Base-by-base conservation (phyloP, 2,888 invertebrate species). In the Luperina nickerlii region DNA sequence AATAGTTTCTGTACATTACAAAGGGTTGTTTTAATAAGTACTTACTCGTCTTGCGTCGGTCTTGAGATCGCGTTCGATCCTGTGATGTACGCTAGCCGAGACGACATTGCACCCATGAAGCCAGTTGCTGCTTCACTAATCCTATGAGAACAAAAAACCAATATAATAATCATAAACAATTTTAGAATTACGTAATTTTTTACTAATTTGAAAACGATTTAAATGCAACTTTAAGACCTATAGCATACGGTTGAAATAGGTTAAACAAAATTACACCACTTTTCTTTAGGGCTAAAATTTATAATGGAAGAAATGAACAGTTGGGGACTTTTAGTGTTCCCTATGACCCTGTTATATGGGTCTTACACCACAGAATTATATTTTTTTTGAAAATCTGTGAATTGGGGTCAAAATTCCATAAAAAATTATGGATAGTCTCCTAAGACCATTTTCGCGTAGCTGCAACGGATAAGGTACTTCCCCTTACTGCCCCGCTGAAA, bases 41-140 rank as follows among this genome's bases (percentile, higher is more conserved):
- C 57, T 96, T 85, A 97, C 96, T 96, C 97, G 75, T 96, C 96
- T 69, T 95, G 95, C 5, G 96, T 93, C 2, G 96, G 95, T 76
- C 95, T 92, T 81, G 96, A 86, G 88, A 97, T 94, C 79, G 94
- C 92, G 87, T 96, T 97, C 0, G 97, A 96, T n/a, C 96, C 97
- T 0, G 97, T 97, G 87, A 97, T 97, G 89, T 97, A 97, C 62
- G 97, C 97, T 9, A 97, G 90, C 7, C 97, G 96, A 5, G 97
- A 97, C 24, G 97, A 97, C 95, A 98, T 97, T 51, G 97, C 97
- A 11, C 97, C 97, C 91, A 97, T 97, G 60, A 97, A 94, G 72
- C 97, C 97, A 0, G 96, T 96, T 6, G 97, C 97, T 9, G 97
- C 97, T 93, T 97, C 97, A 78, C 97, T 97, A 85, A 97, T 95